Base-by-base conservation (phyloP, 2,888 invertebrate genomes). In the Acanthococcus lagerstroemiae region DNA sequence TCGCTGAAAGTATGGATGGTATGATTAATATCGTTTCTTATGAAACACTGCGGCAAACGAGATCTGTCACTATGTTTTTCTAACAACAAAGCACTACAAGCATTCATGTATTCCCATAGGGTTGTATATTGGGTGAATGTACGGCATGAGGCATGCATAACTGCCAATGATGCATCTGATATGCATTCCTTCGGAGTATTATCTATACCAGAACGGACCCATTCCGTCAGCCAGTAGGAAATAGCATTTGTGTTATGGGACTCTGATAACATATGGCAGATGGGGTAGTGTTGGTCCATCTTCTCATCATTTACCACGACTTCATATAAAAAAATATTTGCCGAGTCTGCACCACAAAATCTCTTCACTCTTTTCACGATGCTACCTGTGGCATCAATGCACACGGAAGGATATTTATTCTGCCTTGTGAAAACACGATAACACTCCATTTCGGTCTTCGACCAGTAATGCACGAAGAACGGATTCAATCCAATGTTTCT, bases 231-330 rank as follows among this genome's bases (percentile, higher is more conserved):
- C 67, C 69, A 69, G 22, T 58, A 57, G 22, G 48, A 27, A 26
- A 69, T 68, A 4, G 67, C 46, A 22, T 67, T 68, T 7, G 48
- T 61, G 30, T 67, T 65, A 27, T 68, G 68, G 15, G 55, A 22
- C 25, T 65, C 67, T n/a, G 69, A 68, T 4, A 69, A 45, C 66
- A 69, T 67, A 56, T 69, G 68, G 21, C 50, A 9, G 21, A 67
- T 55, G 19, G 66, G 52, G 17, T 65, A 57, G 24, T 67, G 68
- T 15, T 63, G 54, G 19, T 66, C 55, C n/a, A n/a, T n/a, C 24
- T 54, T 57, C 9, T 55, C 55, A 9, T 68, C 24, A 55, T 50
- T 58, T 12, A 69, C 48, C 7, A 55, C 67, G 24, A 55, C 50
- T 52, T 56, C 44, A 46, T 68, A 68, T 3, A 68, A 26, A 44